Base-by-base conservation (phyloP, 2,888 invertebrate genomes). In the Eutolmus rufibarbis region DNA sequence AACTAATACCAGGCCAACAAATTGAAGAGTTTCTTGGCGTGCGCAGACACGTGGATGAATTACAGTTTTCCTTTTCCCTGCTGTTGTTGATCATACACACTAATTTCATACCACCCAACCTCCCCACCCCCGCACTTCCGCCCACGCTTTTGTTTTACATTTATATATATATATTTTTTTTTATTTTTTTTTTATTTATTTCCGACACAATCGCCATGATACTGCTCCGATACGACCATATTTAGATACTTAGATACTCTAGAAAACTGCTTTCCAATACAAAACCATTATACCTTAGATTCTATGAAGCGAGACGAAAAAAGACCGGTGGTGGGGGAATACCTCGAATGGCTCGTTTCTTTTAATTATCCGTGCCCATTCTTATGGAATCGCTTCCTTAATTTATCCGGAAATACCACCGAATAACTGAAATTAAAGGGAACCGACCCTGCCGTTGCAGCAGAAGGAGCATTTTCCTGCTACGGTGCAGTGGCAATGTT, bases 41-140 rank as follows among this genome's bases (percentile, higher is more conserved):
- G 87, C 87, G 87, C 87, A 87, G 82, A 87, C 87, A 87, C 78
- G 74, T 82, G 74, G 78, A 76, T 76, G 81, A 76, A 82, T 87
- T 87, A 76, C 74, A 87, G 74, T 76, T 86, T 86, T 86, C 85
- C 86, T 56, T 77, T 86, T 66, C 66, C 66, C 46, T 77, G 56
- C 34, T 57, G 77, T 86, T 86, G 77, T 86, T 86, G 34, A 57
- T 86, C 78, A 77, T 86, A 77, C 76, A 57, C 77, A 66, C 66
- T 77, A 78, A 56, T 86, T 86, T 78, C 37, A 77, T 46, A 37
- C 34, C 77, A 34, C 7, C 34, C 34, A 7, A 34, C 34, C 31
- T 3, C 1, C 34, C 34, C 34, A 34, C 23, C 76, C 76, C 16
- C 79, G 34, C 56, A 66, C 37, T 66, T 66, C 82, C 82, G 57